Base-by-base conservation (phyloP, 1,140 invertebrate species). In the Ceratitis capitata region DNA sequence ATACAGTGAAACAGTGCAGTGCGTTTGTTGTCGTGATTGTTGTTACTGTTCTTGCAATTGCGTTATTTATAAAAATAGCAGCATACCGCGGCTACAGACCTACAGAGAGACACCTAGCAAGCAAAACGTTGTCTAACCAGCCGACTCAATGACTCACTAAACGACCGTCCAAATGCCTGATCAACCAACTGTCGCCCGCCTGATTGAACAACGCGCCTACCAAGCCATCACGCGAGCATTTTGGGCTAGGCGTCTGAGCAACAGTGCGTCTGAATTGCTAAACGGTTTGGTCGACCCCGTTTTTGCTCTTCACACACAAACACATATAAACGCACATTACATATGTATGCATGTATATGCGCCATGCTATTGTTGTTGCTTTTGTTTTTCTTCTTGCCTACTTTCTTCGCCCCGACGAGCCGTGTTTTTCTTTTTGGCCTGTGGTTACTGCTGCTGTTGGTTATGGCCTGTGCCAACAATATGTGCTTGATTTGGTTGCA, bases 31-130 rank as follows among this genome's bases (percentile, higher is more conserved):
- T 61, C 29, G 26, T 9, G 26, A 1, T 42, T 45, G 39, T 78
- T 39, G 5, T 42, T 39, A 19, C 3, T 78, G 69, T 39, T 45
- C 7, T 45, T 78, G 69, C 69, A 39, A 10, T 78, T 78, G 35
- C 69, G 69, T 78, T 78, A 78, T 78, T 78, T 78, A 78, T 78
- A 78, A 78, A 78, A 78, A 45, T 78, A 78, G 26, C 39, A 45
- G 69, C 16, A 19, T n/a, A 39, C 69, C n/a, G 39, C 39, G 69
- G 39, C 69, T n/a, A 23, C 42, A 78, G 69, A 26, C 29, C 58
- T 29, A 29, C 26, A 23, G 58, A 32, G 58, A 19, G 58, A 64
- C 12, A 26, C 12, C 1, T n/a, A n/a, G 23, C 9, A 23, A 64
- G 58, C 12, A n/a, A n/a, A n/a, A n/a, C 51, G 23, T n/a, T 23